A percentile compares a stretch with the other conserved stretches of the same genome.
Evolutionary conservation across 2,113 vertebrate genomes (phyloP).

Genomic region (Phyllopteryx taeniolatus): DNA sequence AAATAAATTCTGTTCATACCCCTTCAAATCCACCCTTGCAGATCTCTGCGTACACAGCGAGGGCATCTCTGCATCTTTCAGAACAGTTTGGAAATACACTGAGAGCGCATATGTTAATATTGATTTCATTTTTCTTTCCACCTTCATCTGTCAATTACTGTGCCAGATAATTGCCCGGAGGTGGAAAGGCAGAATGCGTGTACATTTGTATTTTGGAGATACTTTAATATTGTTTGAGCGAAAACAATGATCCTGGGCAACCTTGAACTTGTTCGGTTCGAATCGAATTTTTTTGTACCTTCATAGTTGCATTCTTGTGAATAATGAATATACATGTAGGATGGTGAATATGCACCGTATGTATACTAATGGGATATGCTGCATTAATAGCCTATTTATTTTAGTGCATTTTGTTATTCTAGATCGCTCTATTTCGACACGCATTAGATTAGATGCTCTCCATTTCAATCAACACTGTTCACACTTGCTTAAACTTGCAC

Average conservation of each 20-base stretch:
- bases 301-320: slow-evolving; percentile 35
- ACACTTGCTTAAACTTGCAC: slow-evolving; percentile 20
- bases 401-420: slow-evolving; percentile 20
- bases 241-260: slow-evolving; percentile 21
- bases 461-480: neutral
- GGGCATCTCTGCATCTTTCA: slow-evolving; percentile 31
- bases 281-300: slow-evolving; percentile 10
- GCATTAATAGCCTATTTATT: slow-evolving; percentile 26
- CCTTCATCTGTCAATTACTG: slow-evolving; percentile 60
- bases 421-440: slow-evolving; percentile 12
- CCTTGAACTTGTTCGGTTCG: slow-evolving; percentile 16
- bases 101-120: slow-evolving; percentile 57
- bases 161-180: slow-evolving; percentile 55
- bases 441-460: neutral
- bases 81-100: slow-evolving; percentile 44
- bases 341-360: slow-evolving; percentile 1
- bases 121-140: slow-evolving; percentile 47
- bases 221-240: slow-evolving; percentile 45
- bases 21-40: slow-evolving; percentile 33
- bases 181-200: slow-evolving; percentile 45
- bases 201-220: slow-evolving; percentile 47
- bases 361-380: slow-evolving; percentile 24
- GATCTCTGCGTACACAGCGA: slow-evolving; percentile 14
- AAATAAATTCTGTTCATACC: slow-evolving; percentile 16
- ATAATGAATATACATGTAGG: slow-evolving; percentile 36